Evolutionary conservation across 2,888 invertebrate species (phyloP).

Genomic region (Drosophila aldrichi): DNA sequence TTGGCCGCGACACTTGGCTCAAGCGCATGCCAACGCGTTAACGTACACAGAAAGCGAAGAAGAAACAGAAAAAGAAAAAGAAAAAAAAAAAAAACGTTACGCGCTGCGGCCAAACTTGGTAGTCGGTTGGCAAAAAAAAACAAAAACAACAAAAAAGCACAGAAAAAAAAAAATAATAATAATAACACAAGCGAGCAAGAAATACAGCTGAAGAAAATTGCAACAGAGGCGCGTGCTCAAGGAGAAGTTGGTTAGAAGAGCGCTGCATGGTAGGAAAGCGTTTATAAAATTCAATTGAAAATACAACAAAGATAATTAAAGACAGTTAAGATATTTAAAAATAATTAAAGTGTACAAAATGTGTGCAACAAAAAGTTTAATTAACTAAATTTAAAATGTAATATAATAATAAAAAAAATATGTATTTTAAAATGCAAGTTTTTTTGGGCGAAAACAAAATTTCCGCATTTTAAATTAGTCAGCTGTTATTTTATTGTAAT

Average conservation of each 20-base stretch:
- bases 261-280: slow-evolving; percentile 60
- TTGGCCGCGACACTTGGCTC: slow-evolving; percentile 77
- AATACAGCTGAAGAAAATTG: slow-evolving; percentile 59
- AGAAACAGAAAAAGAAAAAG: slow-evolving; percentile 15
- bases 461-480: slow-evolving; percentile 43
- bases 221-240: slow-evolving; percentile 62
- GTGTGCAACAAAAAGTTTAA: neutral
- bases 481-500: slow-evolving; percentile 8
- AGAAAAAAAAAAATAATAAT: neutral
- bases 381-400: neutral
- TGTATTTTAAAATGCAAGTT: neutral
- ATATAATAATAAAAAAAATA: slow-evolving; percentile 3
- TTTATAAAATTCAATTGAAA: slow-evolving; percentile 7
- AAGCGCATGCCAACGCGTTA: slow-evolving; percentile 62
- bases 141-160: slow-evolving; percentile 31
- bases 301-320: neutral
- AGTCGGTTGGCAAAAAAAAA: slow-evolving; percentile 53
- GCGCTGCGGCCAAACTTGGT: slow-evolving; percentile 66
- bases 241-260: slow-evolving; percentile 65
- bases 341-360: neutral
- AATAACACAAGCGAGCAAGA: slow-evolving; percentile 19
- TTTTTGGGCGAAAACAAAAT: slow-evolving; percentile 15
- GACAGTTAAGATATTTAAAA: neutral
- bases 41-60: slow-evolving; percentile 23
- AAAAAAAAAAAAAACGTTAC: slow-evolving; percentile 47